These are phyloP conservation scores for Synanceia verrucosa DNA, from an alignment of 2,797 vertebrate genomes.

Conservation along the genomic window DNA sequence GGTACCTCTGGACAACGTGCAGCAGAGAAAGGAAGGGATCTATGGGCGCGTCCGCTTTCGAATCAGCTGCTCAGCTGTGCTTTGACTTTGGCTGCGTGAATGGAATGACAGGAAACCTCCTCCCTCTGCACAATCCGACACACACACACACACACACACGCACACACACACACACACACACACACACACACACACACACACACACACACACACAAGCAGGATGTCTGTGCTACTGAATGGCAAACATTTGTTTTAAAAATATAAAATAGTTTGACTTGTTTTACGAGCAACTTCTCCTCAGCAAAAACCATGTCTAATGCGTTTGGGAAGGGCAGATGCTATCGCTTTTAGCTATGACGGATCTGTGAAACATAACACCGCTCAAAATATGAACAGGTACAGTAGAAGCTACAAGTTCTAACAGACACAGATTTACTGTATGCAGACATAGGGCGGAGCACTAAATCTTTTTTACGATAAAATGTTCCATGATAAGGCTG, in stretches of 20 bases:
- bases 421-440: background rate
- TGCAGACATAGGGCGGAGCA: background rate
- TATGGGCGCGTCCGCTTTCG: conserved; percentile 18
- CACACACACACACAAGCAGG: conserved; percentile 18
- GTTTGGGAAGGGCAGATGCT: conserved; percentile 51
- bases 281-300: conserved; percentile 15
- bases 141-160: conserved; percentile 5
- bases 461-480: no score
- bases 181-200: background rate
- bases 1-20: conserved; percentile 22
- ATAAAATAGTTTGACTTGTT: conserved; percentile 44
- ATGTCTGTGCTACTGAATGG: conserved; percentile 21
- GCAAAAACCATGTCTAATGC: conserved; percentile 46
- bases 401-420: background rate
- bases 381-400: conserved; percentile 22
- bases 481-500: no score
- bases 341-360: background rate
- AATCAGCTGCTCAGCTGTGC: conserved; percentile 49
- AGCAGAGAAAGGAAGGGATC: conserved; percentile 10
- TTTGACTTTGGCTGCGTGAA: conserved; percentile 54
- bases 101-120: conserved; percentile 75
- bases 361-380: conserved; percentile 47
- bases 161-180: conserved; percentile 6
- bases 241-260: conserved; percentile 63
- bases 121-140: conserved; percentile 57